phyloP scores from a whole-genome alignment of 2,113 vertebrate genomes.

The Microcebus griseorufus region DNA sequence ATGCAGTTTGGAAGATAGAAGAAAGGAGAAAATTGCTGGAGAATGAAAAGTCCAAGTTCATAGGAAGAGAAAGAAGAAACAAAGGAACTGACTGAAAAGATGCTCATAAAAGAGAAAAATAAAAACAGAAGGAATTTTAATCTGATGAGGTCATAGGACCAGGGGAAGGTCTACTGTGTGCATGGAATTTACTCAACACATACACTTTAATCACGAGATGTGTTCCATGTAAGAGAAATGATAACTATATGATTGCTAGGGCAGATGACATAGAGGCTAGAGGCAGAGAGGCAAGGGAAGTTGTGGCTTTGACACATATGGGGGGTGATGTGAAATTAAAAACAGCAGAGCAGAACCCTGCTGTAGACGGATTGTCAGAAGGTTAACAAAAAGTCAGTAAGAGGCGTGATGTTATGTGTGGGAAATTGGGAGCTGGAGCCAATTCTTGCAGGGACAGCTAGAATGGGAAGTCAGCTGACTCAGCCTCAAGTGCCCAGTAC shows the following conservation, averaged over 20 bases:
- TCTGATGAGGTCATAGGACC: neutral
- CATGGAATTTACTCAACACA: neutral
- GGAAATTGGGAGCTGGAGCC: neutral
- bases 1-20: neutral
- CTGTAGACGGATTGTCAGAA: neutral
- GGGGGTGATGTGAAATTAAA: neutral
- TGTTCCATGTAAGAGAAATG: neutral
- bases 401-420: neutral
- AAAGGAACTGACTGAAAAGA: neutral
- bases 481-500: too few relatives aligned
- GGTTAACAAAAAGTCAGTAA: neutral
- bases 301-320: neutral
- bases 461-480: neutral
- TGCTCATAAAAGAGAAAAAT: neutral
- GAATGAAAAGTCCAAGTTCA: conserved; percentile 2
- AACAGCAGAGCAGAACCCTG: neutral
- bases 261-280: neutral
- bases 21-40: neutral
- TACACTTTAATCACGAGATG: neutral
- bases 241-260: neutral
- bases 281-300: neutral
- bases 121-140: neutral
- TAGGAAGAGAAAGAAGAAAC: neutral
- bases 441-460: neutral
- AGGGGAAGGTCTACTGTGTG: neutral